Evolutionary conservation across 1,140 invertebrate genomes (phyloP).

Genomic region (Drosophila simulans): DNA sequence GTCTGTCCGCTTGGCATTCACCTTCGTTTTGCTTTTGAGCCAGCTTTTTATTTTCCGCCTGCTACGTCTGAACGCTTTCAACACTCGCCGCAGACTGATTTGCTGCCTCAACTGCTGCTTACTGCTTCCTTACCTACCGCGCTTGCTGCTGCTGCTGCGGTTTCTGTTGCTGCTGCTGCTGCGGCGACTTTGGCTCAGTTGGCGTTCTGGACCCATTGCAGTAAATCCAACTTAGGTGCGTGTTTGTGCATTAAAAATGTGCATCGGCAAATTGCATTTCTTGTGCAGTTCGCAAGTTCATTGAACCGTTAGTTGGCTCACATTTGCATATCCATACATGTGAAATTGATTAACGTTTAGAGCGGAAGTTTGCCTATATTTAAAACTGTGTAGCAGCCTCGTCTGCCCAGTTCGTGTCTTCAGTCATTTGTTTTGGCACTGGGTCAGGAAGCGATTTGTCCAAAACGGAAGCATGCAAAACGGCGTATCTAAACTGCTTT

Average conservation of each 20-base stretch:
- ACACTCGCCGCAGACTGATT: slow-evolving; percentile 78
- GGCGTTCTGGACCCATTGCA: slow-evolving; percentile 48
- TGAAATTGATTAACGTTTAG: slow-evolving; percentile 52
- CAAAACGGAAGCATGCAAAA: slow-evolving; percentile 59
- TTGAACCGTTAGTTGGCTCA: slow-evolving; percentile 64
- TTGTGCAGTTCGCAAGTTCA: slow-evolving; percentile 57
- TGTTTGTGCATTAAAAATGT: slow-evolving; percentile 61
- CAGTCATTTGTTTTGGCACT: slow-evolving; percentile 66
- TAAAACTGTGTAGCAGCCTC: slow-evolving; percentile 13
- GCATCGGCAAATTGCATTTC: slow-evolving; percentile 65
- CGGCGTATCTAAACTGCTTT: slow-evolving; percentile 34
- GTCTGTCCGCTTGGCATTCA: slow-evolving; percentile 9
- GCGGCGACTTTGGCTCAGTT: slow-evolving; percentile 17
- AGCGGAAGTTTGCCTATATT: slow-evolving; percentile 42
- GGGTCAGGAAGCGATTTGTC: slow-evolving; percentile 60
- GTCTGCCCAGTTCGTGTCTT: slow-evolving; percentile 67
- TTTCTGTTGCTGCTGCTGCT: slow-evolving; percentile 12
- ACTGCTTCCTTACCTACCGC: slow-evolving; percentile 37
- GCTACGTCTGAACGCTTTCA: slow-evolving; percentile 79
- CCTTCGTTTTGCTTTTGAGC: slow-evolving; percentile 16
- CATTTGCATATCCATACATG: slow-evolving; percentile 37
- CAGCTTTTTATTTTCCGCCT: slow-evolving; percentile 41
- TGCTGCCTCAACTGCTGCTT: slow-evolving; percentile 37
- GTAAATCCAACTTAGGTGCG: slow-evolving; percentile 49
- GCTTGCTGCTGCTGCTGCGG: slow-evolving; percentile 4